These are phyloP conservation scores for Chelonus formosanus DNA, from an alignment of 2,888 invertebrate genomes.

Conservation along the genomic window DNA sequence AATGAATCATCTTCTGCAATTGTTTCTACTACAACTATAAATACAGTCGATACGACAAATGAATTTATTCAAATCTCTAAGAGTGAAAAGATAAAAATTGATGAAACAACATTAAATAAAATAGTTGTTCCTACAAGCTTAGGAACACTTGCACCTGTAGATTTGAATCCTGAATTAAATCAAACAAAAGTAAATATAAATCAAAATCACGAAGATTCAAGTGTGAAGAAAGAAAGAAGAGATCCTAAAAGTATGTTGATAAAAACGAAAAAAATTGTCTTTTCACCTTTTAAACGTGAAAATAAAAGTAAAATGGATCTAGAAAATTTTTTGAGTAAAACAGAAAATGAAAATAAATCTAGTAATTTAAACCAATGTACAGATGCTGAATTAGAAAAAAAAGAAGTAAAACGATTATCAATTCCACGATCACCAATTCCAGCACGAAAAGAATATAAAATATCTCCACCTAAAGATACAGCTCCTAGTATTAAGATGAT, in stretches of 20 bases:
- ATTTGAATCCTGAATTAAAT: conserved; percentile 28
- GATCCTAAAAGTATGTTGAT: conserved; percentile 74
- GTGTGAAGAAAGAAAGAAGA: conserved; percentile 44
- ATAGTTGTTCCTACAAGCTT: conserved; percentile 54
- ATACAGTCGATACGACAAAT: background rate
- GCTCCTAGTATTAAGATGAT: conserved; percentile 77
- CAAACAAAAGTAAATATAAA: background rate
- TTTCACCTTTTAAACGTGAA: conserved; percentile 73
- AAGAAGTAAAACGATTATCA: conserved; percentile 65
- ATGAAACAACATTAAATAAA: conserved; percentile 54
- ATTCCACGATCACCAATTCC: conserved; percentile 61
- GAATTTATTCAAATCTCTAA: conserved; percentile 39
- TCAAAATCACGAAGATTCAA: conserved; percentile 25
- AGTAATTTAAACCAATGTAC: too few species aligned
- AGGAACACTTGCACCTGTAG: conserved; percentile 17
- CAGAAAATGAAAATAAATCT: too few species aligned
- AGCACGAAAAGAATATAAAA: conserved; percentile 66
- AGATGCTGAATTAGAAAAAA: background rate
- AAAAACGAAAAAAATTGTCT: conserved; percentile 82
- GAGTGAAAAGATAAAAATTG: conserved; percentile 52
- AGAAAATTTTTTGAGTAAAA: background rate
- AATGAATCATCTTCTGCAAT: background rate
- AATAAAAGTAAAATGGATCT: conserved; percentile 20
- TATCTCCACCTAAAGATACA: conserved; percentile 70
- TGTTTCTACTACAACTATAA: too few species aligned